Base-by-base conservation (phyloP, 35 echinoderm and acorn worm genomes). In the Patiria miniata region DNA sequence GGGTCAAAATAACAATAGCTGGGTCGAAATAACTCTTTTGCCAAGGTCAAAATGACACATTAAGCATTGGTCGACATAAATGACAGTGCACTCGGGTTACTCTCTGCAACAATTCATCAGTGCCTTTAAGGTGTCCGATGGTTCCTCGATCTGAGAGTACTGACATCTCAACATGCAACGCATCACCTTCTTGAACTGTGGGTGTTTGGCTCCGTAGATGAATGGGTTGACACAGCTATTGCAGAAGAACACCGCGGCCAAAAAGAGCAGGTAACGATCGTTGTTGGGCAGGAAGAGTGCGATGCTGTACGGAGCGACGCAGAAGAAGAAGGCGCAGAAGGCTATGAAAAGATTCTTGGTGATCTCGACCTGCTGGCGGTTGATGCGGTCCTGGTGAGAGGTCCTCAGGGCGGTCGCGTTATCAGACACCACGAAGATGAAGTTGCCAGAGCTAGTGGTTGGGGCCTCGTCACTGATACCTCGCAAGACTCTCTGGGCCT, bases 311-410 rank as follows among this genome's bases (percentile, higher is more conserved):
- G 88, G 88, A 8, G 81, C 78, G 19, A 90, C 77, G 28, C 80
- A 90, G 15, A 90, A 50, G 81, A 90, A 90, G 38, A 90, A 90
- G 15, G 39, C 88, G 33, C 88, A 90, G 26, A 90, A 61, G 21
- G 83, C 68, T 29, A 84, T 73, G 60, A 90, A 90, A 7, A 90
- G 81, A 55, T 83, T 90, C 38, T 81, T 61, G 2, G 88, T 90
- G 37, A 90, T 83, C 39, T 90, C n/a, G 8, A 90, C 19, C 30
- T 90, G 52, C 16, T 84, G 82, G 14, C 82, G 52, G 15, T 36
- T 28, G 65, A 73, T 30, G 3, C 65, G 65, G 29, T 73, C 65
- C 65, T 5, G 65, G 2, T 34, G 65, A 9, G 26, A 18, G 19
- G 65, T 34, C 26, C 26, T 26, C 26, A 73, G 34, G 26, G 29